A percentile compares a stretch with the other conserved stretches of the same genome.
Conservation (phyloP, 2,797 vertebrate species). For the Lepus townsendii region DNA sequence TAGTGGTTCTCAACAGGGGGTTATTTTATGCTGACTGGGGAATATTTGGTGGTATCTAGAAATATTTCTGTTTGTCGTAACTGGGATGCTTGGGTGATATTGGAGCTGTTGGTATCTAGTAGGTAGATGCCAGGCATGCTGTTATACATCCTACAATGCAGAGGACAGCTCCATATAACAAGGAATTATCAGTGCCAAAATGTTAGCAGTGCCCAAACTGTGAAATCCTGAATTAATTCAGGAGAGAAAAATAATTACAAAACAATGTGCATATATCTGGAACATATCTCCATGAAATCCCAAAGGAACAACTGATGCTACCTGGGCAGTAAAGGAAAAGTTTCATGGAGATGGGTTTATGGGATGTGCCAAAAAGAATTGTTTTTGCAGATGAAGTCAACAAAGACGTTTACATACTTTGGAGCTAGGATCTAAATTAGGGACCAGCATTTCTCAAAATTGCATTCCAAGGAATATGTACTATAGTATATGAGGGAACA, state of each 20-base stretch:
- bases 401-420: background rate
- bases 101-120: background rate
- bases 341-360: background rate
- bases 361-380: background rate
- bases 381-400: background rate
- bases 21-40: background rate
- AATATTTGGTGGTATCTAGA: background rate
- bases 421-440: background rate
- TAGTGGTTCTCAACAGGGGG: background rate
- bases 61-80: background rate
- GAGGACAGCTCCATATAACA: rapidly evolving
- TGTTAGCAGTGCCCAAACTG: background rate
- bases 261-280: background rate
- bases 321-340: background rate
- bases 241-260: background rate
- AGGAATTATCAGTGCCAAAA: background rate
- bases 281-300: background rate
- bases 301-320: background rate
- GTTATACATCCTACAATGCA: background rate
- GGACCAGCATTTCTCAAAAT: background rate
- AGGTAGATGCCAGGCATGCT: background rate
- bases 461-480: background rate
- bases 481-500: too few species aligned
- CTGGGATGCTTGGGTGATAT: rapidly evolving
- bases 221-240: background rate